These are phyloP conservation scores for Eristalis pertinax DNA, from an alignment of 2,888 invertebrate genomes.

Conservation along the genomic window DNA sequence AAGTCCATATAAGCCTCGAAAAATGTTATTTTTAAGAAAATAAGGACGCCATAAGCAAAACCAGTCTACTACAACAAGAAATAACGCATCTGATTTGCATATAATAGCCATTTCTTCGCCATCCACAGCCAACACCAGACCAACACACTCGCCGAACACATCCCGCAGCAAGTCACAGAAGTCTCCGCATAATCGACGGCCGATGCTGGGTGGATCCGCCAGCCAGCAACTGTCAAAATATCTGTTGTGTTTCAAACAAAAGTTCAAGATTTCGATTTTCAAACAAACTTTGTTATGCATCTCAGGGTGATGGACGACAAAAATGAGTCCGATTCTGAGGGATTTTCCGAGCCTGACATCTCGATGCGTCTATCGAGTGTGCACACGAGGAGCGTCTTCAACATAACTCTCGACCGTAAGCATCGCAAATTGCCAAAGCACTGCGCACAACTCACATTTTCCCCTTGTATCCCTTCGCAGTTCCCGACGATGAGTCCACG, in stretches of 20 bases:
- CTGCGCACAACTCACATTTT: neutral
- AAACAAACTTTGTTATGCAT: neutral
- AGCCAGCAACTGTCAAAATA: conserved; percentile 13
- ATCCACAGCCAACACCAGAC: neutral
- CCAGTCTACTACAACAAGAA: too few species aligned
- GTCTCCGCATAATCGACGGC: neutral
- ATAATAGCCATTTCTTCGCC: neutral
- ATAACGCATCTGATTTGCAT: too few species aligned
- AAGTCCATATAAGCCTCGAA: too few species aligned
- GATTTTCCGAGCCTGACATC: conserved; percentile 61
- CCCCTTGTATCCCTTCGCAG: conserved; percentile 9
- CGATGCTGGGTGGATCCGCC: neutral
- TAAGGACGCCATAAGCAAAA: too few species aligned
- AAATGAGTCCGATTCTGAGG: conserved; percentile 73
- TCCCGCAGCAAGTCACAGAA: neutral
- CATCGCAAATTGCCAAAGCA: neutral
- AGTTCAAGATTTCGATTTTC: neutral
- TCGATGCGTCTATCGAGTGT: conserved; percentile 35
- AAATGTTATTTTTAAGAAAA: too few species aligned
- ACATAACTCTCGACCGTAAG: conserved; percentile 74
- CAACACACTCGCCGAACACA: conserved; percentile 7
- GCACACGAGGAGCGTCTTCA: conserved; percentile 74
- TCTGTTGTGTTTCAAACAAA: conserved; percentile 15
- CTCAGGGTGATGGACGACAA: conserved; percentile 18
- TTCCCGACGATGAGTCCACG: conserved; percentile 20